Evolutionary conservation across 2,113 vertebrate species (phyloP), one percentile per base, ranked within the genome.

Genomic region (Amphiprion percula): DNA sequence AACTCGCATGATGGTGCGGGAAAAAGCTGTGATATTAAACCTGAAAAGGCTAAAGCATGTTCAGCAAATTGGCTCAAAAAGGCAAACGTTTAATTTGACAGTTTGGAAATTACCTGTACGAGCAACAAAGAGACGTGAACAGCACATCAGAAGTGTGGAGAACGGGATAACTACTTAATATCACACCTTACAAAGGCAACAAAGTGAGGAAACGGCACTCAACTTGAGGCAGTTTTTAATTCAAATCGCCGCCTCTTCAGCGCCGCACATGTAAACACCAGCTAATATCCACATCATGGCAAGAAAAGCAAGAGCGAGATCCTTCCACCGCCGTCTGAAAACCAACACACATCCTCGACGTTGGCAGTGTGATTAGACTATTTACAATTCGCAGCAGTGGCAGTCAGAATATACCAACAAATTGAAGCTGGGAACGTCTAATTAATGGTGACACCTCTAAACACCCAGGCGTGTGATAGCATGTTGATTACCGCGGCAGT

Each of bases 391-490:
- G 8, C 59, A 77, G 62, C 44, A 33, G 69, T 46, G 50, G 39
- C 73, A 79, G 70, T 61, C 65, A 72, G 77, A 82, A 53, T 50
- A 68, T 26, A 76, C 62, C 74, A 77, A 76, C 83, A 74, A 52
- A 1, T 3, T 41, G 44, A 66, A 77, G 79, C 72, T 56, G 79
- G 67, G 46, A 79, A 73, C 83, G 26, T 47, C 76, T 77, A 88
- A 89, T 92, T 90, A 82, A 71, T 4, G 55, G 53, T 60, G 80
- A 83, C 84, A 72, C 68, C 41, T 84, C 71, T 65, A 78, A 87
- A 82, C 80, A 76, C 65, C 30, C 46, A 10, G 49, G 59, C 68
- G 70, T 52, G 78, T 54, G 71, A 83, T 83, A 10, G 68, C 68
- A 49, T n/a, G 67, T 66, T 65, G 80, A 84, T 88, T 77, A 88